Evolutionary conservation across 2,113 vertebrate species (phyloP).

Genomic region (Taxidea taxus): DNA sequence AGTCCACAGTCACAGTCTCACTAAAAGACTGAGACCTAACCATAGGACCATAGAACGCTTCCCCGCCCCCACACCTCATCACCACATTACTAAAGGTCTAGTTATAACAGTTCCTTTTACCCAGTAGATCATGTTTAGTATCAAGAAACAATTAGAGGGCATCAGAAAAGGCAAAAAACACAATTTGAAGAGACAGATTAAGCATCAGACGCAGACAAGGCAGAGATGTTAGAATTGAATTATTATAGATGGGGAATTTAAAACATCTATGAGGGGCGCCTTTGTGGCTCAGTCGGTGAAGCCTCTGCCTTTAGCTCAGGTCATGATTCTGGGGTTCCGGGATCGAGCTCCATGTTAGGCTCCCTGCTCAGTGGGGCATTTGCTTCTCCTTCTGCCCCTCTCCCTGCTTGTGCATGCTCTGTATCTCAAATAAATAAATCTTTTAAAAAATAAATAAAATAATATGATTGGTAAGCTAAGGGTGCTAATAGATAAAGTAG

Average conservation of each 20-base stretch:
- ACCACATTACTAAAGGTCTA: background rate
- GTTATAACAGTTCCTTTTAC: background rate
- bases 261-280: background rate
- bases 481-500: background rate
- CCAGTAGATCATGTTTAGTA: too few species aligned
- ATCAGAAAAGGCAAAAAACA: background rate
- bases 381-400: background rate
- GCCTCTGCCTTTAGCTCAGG: background rate
- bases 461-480: background rate
- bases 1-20: background rate
- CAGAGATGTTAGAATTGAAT: background rate
- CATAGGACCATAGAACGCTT: background rate
- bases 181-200: background rate
- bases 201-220: background rate
- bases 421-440: background rate
- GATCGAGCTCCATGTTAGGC: background rate
- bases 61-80: background rate
- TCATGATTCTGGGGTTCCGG: background rate
- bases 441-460: background rate
- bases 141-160: background rate
- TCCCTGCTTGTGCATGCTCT: background rate
- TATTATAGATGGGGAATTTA: background rate
- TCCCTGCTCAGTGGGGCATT: background rate
- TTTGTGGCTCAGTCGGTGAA: background rate
- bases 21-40: background rate